phyloP scores from a whole-genome alignment of 2,888 invertebrate genomes.

The Microctonus aethiopoides region DNA sequence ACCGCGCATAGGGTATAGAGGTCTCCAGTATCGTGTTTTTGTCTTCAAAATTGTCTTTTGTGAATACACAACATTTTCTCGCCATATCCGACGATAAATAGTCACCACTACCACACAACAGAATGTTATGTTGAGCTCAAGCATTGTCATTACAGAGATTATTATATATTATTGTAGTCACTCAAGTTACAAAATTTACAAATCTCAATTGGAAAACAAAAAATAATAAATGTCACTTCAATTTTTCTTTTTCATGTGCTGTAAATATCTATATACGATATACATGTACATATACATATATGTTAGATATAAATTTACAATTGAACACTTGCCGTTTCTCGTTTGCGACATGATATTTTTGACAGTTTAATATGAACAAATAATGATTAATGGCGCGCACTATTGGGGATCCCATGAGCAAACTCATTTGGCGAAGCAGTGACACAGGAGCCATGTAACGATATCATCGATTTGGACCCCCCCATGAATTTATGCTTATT shows the following conservation, averaged over 20 bases:
- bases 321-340: no score
- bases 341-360: not conserved
- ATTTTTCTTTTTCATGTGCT: not conserved
- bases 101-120: not conserved
- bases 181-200: no score
- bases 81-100: not conserved
- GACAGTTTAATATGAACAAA: not conserved
- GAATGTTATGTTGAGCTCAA: not conserved
- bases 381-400: slow-evolving; percentile 31
- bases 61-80: not conserved
- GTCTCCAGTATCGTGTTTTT: slow-evolving; percentile 20
- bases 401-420: not conserved
- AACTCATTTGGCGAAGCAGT: not conserved
- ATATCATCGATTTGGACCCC: slow-evolving; percentile 12
- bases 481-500: slow-evolving; percentile 42
- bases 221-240: not conserved
- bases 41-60: not conserved
- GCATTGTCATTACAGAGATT: not conserved
- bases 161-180: no score
- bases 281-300: no score
- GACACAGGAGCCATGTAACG: not conserved
- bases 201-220: not conserved
- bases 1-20: slow-evolving; percentile 17
- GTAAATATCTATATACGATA: no score
- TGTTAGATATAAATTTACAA: no score